Base-by-base conservation (phyloP, 2,797 vertebrate species). In the Spheniscus humboldti region DNA sequence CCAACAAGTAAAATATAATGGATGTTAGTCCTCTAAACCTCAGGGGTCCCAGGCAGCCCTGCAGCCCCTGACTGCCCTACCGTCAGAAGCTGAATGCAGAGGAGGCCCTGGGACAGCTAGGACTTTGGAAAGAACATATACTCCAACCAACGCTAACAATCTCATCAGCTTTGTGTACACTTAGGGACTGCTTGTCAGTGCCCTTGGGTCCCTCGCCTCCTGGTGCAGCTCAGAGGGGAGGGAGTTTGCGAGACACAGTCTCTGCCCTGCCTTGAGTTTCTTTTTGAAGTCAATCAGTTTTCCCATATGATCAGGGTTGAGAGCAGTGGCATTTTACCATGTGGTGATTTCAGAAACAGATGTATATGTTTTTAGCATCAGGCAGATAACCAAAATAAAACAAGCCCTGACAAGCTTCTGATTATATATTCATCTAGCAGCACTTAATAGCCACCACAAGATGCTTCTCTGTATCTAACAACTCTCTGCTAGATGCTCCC, bases 311-410 rank as follows among this genome's bases (percentile, higher is more conserved):
- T 18, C 50, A 35, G 6, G 25, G 59, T 15, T 43, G 41, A 89
- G 15, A n/a, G 30, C 59, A 63, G 19, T 43, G 52, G 24, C 13
- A 31, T 67, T 74, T 89, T 63, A 43, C 14, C 22, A 10, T 9
- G 41, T 62, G 62, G 39, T 75, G 57, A 81, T 93, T 92, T 91
- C 80, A 95, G 60, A 53, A 66, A 75, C 56, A 74, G 60, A 43
- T 72, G 27, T 75, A 11, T 28, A 17, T 47, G 33, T 67, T 85
- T 85, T 90, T 78, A 86, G 47, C 76, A 50, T 71, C 78, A 74
- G 31, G n/a, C 64, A 94, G 66, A 77, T 64, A 83, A 89, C 77
- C 20, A 88, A 96, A 79, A 62, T 75, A 91, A 95, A 95, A 85
- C 30, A 76, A 93, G 28, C 23, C 30, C 77, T 73, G 69, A 82